These are phyloP conservation scores for Protobothrops flavoviridis DNA, from an alignment of 2,113 vertebrate genomes.

Conservation along the genomic window DNA sequence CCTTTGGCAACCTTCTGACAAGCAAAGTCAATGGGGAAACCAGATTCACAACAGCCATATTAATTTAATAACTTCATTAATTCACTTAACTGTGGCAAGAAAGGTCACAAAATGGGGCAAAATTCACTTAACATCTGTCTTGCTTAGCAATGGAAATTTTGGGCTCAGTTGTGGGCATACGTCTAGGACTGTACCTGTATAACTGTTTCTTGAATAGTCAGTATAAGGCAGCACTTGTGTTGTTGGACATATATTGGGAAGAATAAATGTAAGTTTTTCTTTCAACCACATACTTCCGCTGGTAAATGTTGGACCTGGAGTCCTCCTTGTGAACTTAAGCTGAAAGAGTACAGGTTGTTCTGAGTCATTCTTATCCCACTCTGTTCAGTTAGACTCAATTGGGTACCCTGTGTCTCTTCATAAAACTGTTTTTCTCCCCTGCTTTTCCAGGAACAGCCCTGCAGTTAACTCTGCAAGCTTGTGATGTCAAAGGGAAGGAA, in stretches of 20 bases:
- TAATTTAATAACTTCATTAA: too few relatives aligned
- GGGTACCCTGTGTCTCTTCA: neutral
- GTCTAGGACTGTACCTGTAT: too few relatives aligned
- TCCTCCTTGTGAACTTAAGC: neutral
- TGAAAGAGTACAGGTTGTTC: neutral
- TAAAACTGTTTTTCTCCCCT: neutral
- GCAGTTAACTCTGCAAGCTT: constrained; percentile 88
- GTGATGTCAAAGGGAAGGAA: constrained; percentile 96
- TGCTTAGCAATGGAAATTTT: too few relatives aligned
- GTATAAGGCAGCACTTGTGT: neutral
- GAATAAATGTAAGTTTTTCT: neutral
- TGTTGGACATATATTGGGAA: neutral
- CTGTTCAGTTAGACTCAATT: neutral
- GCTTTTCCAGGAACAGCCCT: constrained; percentile 82
- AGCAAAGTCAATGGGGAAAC: too few relatives aligned
- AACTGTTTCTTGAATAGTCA: neutral
- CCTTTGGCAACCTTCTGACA: too few relatives aligned
- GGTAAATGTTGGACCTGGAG: neutral
- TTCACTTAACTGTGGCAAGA: too few relatives aligned
- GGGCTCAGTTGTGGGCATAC: too few relatives aligned
- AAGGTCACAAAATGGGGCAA: too few relatives aligned
- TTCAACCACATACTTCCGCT: neutral
- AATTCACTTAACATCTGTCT: too few relatives aligned
- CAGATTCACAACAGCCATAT: too few relatives aligned
- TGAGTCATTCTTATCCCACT: neutral